phyloP scores from a whole-genome alignment of 1,140 invertebrate genomes.

The Galleria mellonella region DNA sequence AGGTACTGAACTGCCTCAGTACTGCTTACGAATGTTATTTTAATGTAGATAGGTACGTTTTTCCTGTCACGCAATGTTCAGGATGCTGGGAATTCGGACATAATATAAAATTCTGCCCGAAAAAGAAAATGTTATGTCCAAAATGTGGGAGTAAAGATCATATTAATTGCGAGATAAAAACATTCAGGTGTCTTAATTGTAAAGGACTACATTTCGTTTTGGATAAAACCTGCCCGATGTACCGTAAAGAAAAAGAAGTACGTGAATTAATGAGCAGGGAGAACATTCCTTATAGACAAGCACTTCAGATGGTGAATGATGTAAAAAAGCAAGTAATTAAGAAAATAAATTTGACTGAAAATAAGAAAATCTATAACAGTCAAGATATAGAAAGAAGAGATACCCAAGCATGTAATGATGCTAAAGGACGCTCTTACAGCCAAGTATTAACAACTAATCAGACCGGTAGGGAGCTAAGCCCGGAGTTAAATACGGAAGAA shows the following conservation, averaged over 20 bases:
- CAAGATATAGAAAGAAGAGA: background rate
- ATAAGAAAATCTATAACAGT: background rate
- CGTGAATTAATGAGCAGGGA: too few relatives aligned
- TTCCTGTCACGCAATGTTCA: constrained; percentile 23
- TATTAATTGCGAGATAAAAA: constrained; percentile 4
- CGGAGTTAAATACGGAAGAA: too few relatives aligned
- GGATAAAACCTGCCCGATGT: constrained; percentile 6
- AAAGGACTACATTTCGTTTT: constrained; percentile 1
- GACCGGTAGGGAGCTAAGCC: background rate
- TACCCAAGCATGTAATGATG: background rate
- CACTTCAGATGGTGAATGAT: background rate
- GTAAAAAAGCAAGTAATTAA: too few relatives aligned
- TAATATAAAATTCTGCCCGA: constrained; percentile 8
- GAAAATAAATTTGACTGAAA: background rate
- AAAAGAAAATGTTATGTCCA: constrained; percentile 11
- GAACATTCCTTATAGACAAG: background rate
- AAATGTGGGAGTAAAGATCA: constrained; percentile 11
- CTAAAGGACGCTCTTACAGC: background rate
- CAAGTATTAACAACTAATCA: background rate
- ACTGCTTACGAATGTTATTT: constrained; percentile 10
- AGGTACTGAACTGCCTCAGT: constrained; percentile 13
- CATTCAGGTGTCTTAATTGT: constrained; percentile 3
- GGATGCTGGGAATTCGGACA: constrained; percentile 18
- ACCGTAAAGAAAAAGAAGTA: background rate
- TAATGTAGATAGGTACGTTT: too few relatives aligned